Conservation (phyloP, 2,113 vertebrate species). For the Coptodon bakossiorum region DNA sequence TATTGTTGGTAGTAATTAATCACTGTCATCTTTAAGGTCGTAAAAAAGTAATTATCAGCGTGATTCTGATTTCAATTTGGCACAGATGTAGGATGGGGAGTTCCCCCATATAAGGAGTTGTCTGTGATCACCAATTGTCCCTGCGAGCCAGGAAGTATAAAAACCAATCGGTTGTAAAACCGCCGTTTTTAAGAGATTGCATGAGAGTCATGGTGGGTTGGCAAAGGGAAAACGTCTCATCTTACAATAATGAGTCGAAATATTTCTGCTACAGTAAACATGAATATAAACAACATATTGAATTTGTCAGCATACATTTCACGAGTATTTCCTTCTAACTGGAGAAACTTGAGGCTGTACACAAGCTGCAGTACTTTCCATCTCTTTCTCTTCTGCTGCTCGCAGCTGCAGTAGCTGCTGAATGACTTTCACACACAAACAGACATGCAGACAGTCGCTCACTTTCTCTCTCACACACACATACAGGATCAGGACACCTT, state of each 20-base stretch:
- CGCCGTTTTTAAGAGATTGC: neutral
- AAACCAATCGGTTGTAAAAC: conserved; percentile 3
- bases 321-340: neutral
- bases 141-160: conserved; percentile 8
- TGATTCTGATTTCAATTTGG: conserved; percentile 19
- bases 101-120: neutral
- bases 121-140: neutral
- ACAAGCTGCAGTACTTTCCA: neutral
- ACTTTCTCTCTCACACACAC: neutral
- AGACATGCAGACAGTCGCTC: neutral
- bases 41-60: conserved; percentile 28
- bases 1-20: conserved; percentile 26
- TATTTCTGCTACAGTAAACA: conserved; percentile 29
- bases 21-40: conserved; percentile 22
- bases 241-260: conserved; percentile 4
- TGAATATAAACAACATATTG: conserved; percentile 16
- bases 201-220: neutral
- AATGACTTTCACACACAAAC: neutral
- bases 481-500: neutral
- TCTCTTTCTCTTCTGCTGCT: neutral
- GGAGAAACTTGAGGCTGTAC: neutral
- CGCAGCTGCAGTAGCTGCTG: neutral
- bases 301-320: conserved; percentile 23
- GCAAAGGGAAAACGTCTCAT: neutral
- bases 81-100: neutral